A percentile compares a stretch with the other conserved stretches of the same genome.
Evolutionary conservation across 2,888 invertebrate species (phyloP).

Genomic region (Agriopis leucophaearia): DNA sequence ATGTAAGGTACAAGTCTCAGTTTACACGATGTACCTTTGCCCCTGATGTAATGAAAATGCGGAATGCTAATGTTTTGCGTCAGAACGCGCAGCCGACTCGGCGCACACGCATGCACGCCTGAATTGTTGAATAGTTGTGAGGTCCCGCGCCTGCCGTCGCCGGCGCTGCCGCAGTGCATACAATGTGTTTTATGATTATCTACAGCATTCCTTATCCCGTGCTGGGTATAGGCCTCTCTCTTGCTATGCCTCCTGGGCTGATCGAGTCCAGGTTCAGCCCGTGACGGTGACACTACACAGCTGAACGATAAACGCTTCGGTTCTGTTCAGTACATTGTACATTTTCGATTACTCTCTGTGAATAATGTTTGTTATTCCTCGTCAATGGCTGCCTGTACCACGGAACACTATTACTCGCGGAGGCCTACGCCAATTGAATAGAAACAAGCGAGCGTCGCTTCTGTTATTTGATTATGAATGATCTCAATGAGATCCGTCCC

Average conservation of each 20-base stretch:
- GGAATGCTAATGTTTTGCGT: slow-evolving; percentile 10
- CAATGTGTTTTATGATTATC: not conserved
- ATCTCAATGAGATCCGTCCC: slow-evolving; percentile 26
- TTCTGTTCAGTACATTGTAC: no score
- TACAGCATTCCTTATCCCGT: no score
- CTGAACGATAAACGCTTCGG: no score
- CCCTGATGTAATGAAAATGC: not conserved
- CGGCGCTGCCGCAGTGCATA: not conserved
- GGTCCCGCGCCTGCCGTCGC: not conserved
- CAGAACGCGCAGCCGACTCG: not conserved
- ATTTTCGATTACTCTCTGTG: no score
- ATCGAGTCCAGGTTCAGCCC: no score
- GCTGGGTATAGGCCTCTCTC: no score
- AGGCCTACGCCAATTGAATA: slow-evolving; percentile 33
- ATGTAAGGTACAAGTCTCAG: not conserved
- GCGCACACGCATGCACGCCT: not conserved
- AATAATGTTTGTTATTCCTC: slow-evolving; percentile 10
- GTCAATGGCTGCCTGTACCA: slow-evolving; percentile 20
- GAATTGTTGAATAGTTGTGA: not conserved
- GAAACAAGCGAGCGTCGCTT: slow-evolving; percentile 24
- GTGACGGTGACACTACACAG: no score
- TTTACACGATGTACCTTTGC: not conserved
- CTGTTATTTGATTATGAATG: slow-evolving; percentile 37
- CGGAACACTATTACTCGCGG: no score
- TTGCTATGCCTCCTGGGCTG: no score